Percentiles rank a stretch among this genome's conserved stretches.
Conservation (phyloP, 2,113 vertebrate species). For the Gasterosteus aculeatus region DNA sequence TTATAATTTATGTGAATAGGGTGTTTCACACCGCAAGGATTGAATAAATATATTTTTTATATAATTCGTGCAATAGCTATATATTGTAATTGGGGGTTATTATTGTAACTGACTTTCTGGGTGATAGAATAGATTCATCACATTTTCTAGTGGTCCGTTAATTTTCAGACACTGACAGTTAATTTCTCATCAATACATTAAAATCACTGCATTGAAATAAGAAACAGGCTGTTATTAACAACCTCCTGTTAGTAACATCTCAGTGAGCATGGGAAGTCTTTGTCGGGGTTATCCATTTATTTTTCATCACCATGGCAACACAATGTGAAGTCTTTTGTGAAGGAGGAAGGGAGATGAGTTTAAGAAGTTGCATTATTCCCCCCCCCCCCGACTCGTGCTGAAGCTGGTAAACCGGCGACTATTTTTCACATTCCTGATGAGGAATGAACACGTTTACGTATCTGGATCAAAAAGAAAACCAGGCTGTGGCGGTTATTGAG, state of each 20-base stretch:
- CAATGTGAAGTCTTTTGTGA: conserved; percentile 54
- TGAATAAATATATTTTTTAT: no score
- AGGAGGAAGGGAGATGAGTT: conserved; percentile 46
- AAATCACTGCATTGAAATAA: conserved; percentile 1
- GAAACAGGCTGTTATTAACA: conserved; percentile 24
- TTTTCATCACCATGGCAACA: conserved; percentile 60
- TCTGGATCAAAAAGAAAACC: conserved; percentile 35
- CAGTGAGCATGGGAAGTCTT: conserved; percentile 41
- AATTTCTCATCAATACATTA: neutral
- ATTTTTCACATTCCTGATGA: no score
- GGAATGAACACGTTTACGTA: conserved; percentile 47
- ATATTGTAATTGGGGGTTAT: neutral
- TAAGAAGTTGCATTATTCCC: conserved; percentile 63
- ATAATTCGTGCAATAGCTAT: neutral
- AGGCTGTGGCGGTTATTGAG: neutral
- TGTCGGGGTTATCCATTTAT: conserved; percentile 28
- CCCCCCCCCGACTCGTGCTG: conserved; percentile 36
- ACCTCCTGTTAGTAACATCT: conserved; percentile 36
- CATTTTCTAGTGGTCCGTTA: neutral
- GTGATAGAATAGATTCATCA: conserved; percentile 9
- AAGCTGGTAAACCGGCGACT: conserved; percentile 40
- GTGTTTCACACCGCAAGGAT: no score
- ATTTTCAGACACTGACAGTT: neutral
- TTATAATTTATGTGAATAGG: no score
- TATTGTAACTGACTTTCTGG: neutral